phyloP scores from a whole-genome alignment of 2,888 invertebrate genomes.

The Ypsolopha sequella region DNA sequence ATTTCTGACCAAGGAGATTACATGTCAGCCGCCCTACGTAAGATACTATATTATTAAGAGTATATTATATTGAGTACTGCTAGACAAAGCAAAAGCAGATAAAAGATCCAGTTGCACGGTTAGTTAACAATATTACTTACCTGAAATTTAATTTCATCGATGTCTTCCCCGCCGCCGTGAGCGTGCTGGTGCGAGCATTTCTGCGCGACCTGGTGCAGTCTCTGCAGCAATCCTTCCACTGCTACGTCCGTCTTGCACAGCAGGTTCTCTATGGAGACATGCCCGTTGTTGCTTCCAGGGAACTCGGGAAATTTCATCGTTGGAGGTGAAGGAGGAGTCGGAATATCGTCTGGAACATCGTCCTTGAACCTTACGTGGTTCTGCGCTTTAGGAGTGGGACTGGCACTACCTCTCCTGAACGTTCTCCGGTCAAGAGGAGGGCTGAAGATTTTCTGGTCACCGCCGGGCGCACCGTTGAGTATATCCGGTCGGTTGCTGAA shows the following conservation, averaged over 20 bases:
- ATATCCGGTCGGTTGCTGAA: slow-evolving; percentile 56
- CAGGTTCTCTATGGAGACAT: slow-evolving; percentile 71
- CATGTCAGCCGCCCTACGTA: too few species aligned
- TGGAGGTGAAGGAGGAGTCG: slow-evolving; percentile 60
- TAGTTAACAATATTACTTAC: slow-evolving; percentile 52
- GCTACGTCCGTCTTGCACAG: slow-evolving; percentile 78
- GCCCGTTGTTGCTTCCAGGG: slow-evolving; percentile 63
- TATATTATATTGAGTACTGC: too few species aligned
- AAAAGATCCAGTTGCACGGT: too few species aligned
- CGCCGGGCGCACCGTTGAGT: slow-evolving; percentile 50
- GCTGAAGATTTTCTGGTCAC: slow-evolving; percentile 43
- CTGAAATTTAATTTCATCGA: slow-evolving; percentile 83
- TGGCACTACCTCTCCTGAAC: slow-evolving; percentile 37
- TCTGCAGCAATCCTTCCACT: slow-evolving; percentile 75
- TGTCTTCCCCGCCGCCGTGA: slow-evolving; percentile 80
- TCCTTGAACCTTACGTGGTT: slow-evolving; percentile 64
- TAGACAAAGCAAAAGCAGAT: too few species aligned
- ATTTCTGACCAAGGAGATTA: too few species aligned
- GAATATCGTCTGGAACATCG: slow-evolving; percentile 53
- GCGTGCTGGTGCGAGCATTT: slow-evolving; percentile 80
- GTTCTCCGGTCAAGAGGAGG: slow-evolving; percentile 49
- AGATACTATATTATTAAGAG: too few species aligned
- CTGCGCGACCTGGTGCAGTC: slow-evolving; percentile 78
- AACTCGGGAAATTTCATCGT: slow-evolving; percentile 49
- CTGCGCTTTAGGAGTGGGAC: slow-evolving; percentile 45